Evolutionary conservation across 2,888 invertebrate species (phyloP).

Genomic region (Holacanthella duospinosa): DNA sequence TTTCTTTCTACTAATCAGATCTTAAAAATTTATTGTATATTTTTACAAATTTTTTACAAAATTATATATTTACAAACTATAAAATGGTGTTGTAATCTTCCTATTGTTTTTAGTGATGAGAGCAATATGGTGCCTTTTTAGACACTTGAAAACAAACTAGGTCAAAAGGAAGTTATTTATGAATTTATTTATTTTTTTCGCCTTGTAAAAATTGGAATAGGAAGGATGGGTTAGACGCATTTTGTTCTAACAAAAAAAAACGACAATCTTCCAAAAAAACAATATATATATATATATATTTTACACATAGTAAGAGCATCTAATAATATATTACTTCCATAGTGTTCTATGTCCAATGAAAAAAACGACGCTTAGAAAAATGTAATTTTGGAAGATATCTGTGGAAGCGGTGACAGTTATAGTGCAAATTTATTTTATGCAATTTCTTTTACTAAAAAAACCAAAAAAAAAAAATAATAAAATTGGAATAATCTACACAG

Average conservation of each 20-base stretch:
- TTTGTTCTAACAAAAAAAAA: too few relatives aligned
- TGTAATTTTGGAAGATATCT: background rate
- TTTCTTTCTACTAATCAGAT: too few relatives aligned
- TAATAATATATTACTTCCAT: background rate
- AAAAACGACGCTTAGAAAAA: background rate
- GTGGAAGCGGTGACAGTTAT: background rate
- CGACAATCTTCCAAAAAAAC: background rate
- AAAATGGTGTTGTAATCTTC: too few relatives aligned
- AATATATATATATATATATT: background rate
- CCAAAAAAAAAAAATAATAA: background rate
- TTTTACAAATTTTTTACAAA: too few relatives aligned
- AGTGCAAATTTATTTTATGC: background rate
- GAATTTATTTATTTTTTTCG: slow-evolving; percentile 4
- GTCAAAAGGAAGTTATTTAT: slow-evolving; percentile 5
- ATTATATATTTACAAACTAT: too few relatives aligned
- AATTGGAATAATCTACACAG: background rate
- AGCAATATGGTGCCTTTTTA: background rate
- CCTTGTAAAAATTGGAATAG: background rate
- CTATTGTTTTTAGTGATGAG: background rate
- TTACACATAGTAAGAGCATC: background rate
- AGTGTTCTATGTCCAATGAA: too few relatives aligned
- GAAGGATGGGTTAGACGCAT: too few relatives aligned
- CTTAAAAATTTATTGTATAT: too few relatives aligned
- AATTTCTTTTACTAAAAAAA: background rate
- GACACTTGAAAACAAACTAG: background rate